A percentile compares a stretch with the other conserved stretches of the same genome.
Conservation (phyloP, 1,140 invertebrate genomes). For the Ridgeia piscesae region DNA sequence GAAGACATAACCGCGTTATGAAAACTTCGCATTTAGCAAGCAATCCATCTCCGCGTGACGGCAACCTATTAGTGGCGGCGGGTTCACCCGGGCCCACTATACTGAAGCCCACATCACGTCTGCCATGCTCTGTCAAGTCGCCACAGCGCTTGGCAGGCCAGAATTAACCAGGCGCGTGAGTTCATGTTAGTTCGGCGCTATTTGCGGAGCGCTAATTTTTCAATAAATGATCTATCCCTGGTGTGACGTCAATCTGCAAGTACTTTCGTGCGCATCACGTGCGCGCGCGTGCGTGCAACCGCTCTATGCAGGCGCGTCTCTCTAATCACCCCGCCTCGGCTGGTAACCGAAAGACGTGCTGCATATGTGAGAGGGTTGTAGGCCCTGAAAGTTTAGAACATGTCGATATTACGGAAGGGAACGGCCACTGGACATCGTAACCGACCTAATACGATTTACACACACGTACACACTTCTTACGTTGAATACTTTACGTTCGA, state of each 20-base stretch:
- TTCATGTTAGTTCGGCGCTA: neutral
- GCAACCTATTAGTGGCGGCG: neutral
- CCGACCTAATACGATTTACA: neutral
- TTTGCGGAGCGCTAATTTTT: neutral
- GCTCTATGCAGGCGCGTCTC: neutral
- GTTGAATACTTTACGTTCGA: neutral
- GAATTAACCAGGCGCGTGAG: neutral
- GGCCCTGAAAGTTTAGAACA: neutral
- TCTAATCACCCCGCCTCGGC: neutral
- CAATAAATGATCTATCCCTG: neutral
- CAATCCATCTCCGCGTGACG: neutral
- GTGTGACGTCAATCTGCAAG: neutral
- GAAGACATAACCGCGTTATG: neutral
- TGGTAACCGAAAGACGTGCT: neutral
- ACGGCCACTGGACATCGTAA: neutral
- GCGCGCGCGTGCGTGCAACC: no score
- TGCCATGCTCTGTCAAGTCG: neutral
- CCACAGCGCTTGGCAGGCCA: neutral
- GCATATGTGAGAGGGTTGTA: neutral
- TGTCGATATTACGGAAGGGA: neutral
- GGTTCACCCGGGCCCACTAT: neutral
- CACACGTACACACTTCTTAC: neutral
- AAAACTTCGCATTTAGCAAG: neutral
- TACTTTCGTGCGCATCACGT: neutral
- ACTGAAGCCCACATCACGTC: neutral